phyloP scores from a whole-genome alignment of 2,113 vertebrate species.

The Odocoileus hemionus region DNA sequence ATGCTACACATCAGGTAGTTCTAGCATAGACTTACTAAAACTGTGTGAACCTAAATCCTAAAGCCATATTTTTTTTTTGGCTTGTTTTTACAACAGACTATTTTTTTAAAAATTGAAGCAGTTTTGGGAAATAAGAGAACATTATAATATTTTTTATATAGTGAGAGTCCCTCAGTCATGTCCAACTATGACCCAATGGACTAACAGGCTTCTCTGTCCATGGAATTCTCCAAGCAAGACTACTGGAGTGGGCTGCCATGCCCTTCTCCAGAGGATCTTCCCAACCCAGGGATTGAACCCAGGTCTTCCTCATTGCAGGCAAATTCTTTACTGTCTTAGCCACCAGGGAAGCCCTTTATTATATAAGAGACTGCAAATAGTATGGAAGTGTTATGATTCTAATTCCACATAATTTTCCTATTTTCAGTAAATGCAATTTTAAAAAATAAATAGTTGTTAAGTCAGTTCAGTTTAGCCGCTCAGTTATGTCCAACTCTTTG shows the following conservation, averaged over 20 bases:
- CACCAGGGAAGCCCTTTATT: neutral
- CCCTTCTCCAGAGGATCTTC: neutral
- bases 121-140: neutral
- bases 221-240: neutral
- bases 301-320: neutral
- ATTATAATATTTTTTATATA: neutral
- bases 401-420: neutral
- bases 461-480: neutral
- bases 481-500: rapidly evolving
- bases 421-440: neutral
- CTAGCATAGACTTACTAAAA: neutral
- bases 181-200: neutral
- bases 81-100: neutral
- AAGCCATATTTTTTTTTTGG: neutral
- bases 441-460: neutral
- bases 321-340: neutral
- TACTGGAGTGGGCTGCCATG: neutral
- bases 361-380: neutral
- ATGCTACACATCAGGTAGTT: neutral
- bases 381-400: neutral
- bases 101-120: neutral
- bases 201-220: neutral
- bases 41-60: neutral
- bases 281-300: neutral
- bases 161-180: rapidly evolving